These are phyloP conservation scores for Pseudomyrmex cubaensis DNA, from an alignment of 1,140 invertebrate species.

Conservation along the genomic window DNA sequence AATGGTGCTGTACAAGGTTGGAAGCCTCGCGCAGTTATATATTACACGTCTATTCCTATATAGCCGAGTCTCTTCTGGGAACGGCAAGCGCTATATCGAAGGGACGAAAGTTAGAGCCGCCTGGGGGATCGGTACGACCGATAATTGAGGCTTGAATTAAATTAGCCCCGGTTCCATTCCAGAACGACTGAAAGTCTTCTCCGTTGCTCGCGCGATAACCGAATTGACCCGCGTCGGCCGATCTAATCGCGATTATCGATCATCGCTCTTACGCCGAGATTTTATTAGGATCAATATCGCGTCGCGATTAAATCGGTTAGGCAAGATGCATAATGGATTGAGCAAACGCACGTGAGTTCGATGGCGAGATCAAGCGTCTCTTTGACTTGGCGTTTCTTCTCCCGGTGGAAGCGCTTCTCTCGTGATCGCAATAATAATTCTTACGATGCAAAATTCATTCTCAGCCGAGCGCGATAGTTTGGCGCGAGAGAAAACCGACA, in stretches of 20 bases:
- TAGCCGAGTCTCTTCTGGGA: slow-evolving; percentile 14
- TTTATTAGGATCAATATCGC: slow-evolving; percentile 54
- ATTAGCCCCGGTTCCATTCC: slow-evolving; percentile 75
- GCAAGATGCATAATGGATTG: slow-evolving; percentile 58
- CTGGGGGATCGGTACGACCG: slow-evolving; percentile 67
- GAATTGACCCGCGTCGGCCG: slow-evolving; percentile 51
- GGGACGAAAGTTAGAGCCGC: slow-evolving; percentile 67
- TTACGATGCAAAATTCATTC: slow-evolving; percentile 19
- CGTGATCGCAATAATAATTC: slow-evolving; percentile 13
- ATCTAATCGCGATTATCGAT: slow-evolving; percentile 61
- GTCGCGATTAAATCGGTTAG: slow-evolving; percentile 40
- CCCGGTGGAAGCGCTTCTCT: not conserved
- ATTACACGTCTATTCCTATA: slow-evolving; percentile 47
- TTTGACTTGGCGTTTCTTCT: not conserved
- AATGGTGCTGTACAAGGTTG: slow-evolving; percentile 53
- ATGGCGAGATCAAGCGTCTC: slow-evolving; percentile 30
- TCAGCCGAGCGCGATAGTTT: not conserved
- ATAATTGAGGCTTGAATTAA: slow-evolving; percentile 79
- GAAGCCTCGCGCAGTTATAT: slow-evolving; percentile 17
- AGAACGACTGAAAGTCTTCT: slow-evolving; percentile 50
- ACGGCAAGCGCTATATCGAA: slow-evolving; percentile 22
- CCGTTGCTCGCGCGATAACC: slow-evolving; percentile 58
- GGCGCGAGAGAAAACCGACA: not conserved
- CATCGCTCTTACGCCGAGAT: slow-evolving; percentile 49
- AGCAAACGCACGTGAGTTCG: slow-evolving; percentile 43